These are phyloP conservation scores for Sternarchorhynchus goeldii DNA, from an alignment of 2,797 vertebrate species.

Conservation along the genomic window DNA sequence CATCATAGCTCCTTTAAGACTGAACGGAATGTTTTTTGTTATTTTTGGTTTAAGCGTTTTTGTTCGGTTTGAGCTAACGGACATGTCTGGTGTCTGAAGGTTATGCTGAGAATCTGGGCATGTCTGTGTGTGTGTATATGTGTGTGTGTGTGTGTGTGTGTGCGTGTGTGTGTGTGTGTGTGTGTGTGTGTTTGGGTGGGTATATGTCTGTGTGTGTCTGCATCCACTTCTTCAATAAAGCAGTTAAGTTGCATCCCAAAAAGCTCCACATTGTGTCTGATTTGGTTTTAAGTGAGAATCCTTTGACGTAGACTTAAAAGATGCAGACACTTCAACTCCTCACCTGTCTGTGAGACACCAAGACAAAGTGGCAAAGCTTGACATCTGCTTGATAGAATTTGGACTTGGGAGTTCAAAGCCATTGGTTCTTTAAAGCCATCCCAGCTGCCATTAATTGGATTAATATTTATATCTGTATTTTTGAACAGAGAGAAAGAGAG, in stretches of 20 bases:
- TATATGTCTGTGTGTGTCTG: no score
- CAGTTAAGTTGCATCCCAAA: no score
- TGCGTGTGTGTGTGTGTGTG: constrained; percentile 12
- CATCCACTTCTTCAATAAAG: no score
- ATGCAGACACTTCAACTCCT: no score
- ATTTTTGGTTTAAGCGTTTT: not conserved
- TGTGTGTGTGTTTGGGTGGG: not conserved
- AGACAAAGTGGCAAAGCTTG: no score
- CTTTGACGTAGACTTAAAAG: no score
- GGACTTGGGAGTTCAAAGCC: not conserved
- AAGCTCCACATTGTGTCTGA: no score
- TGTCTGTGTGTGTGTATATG: not conserved
- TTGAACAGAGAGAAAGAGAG: not conserved
- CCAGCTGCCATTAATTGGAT: constrained; percentile 1
- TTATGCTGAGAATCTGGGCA: no score
- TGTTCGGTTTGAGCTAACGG: not conserved
- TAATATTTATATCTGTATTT: not conserved
- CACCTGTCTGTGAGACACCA: no score
- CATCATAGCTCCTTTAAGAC: constrained; percentile 14
- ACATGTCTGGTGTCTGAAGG: not conserved
- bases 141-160: not conserved
- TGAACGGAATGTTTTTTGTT: constrained; percentile 36
- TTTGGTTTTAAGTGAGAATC: no score
- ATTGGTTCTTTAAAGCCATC: not conserved
- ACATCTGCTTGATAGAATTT: not conserved